Base-by-base conservation (phyloP, 1,140 invertebrate genomes). In the Cylas formicarius region DNA sequence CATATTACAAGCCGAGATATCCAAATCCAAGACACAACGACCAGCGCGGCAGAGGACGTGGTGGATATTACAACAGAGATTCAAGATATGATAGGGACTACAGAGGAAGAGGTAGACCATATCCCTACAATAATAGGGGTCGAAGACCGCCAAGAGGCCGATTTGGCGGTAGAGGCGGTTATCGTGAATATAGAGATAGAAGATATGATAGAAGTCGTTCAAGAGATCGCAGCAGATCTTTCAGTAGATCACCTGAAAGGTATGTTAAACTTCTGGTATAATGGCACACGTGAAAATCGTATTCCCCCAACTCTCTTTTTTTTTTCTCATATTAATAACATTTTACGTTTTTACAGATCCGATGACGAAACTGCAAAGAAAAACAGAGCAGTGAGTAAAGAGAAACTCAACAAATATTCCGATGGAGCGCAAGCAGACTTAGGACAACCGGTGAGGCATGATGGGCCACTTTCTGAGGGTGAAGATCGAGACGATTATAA, bases 1-100 rank as follows among this genome's bases (percentile, higher is more conserved):
- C 81, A 0, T 84, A 84, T 57, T 84, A 84, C 63, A 79, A 81
- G 49, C 81, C 81, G 0, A 70, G 81, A 17, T 84, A 83, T 70
- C 79, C 81, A 58, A 71, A 60, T 37, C 57, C 59, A 27, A 61
- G 67, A 10, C 70, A 66, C 35, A 73, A 70, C 27, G 70, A 72
- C 55, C 67, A 68, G 6, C 68, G 66, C 53, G 40, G 72, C 48
- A 68, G 72, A 58, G 70, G 72, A 20, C 67, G 70, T 6, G 64
- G 74, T 10, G 71, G 74, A 7, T 62, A 71, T 43, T 71, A 75
- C 53, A 65, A 72, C 26, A 67, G 72, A 33, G 31, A 14, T 27
- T 5, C 9, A n/a, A 55, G 67, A 5, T 63, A 72, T 40, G 63
- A 59, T 37, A 45, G 62, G 27, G 61, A 60, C 19, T 51, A 50